phyloP scores from a whole-genome alignment of 2,113 vertebrate genomes.

The Scolopax mira region DNA sequence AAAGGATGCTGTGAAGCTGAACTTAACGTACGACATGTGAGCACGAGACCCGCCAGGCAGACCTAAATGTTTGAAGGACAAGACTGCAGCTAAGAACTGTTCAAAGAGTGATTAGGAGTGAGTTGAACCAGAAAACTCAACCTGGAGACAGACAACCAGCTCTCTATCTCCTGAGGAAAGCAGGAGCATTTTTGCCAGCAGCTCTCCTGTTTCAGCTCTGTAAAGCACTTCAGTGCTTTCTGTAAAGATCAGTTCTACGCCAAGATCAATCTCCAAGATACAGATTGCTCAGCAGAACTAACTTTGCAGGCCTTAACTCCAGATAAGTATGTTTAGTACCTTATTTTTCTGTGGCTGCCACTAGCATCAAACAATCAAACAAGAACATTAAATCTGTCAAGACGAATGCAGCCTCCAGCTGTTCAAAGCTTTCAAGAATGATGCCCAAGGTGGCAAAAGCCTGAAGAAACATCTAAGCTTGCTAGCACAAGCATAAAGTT shows the following conservation, averaged over 20 bases:
- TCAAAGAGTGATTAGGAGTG: not conserved
- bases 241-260: not conserved
- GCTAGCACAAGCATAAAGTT: not conserved
- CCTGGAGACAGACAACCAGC: rapidly evolving
- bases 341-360: not conserved
- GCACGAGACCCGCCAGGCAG: not conserved
- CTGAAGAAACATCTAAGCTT: not conserved
- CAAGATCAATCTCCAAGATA: not conserved
- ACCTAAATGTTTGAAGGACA: not conserved
- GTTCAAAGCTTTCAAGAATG: not conserved
- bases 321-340: not conserved
- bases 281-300: not conserved
- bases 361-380: not conserved
- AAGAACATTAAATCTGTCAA: not conserved
- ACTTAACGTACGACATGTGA: not conserved
- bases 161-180: not conserved
- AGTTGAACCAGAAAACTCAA: not conserved
- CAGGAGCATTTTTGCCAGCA: not conserved
- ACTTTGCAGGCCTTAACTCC: not conserved
- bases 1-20: not conserved
- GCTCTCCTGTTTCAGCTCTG: not conserved
- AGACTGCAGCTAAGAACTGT: not conserved
- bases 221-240: not conserved
- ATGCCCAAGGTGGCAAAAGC: not conserved
- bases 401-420: not conserved